Percentiles rank a stretch among this genome's conserved stretches.
These are phyloP conservation scores for Smutsia gigantea DNA, from an alignment of 2,797 vertebrate genomes.

Conservation along the genomic window DNA sequence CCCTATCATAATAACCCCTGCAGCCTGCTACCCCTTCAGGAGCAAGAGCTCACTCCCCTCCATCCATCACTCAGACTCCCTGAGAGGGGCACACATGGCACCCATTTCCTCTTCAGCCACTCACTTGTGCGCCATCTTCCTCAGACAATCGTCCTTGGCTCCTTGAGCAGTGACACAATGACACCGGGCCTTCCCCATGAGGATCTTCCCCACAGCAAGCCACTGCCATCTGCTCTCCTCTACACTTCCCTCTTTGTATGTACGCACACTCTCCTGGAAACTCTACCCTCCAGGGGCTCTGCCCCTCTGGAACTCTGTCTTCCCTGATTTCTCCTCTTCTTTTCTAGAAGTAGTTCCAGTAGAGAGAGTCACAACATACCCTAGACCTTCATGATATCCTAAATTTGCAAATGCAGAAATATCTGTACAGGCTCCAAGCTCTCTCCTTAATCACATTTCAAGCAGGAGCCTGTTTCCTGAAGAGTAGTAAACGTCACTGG, in stretches of 20 bases:
- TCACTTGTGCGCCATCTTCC: accelerated
- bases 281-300: accelerated
- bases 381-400: accelerated
- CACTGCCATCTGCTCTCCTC: not conserved
- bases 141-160: accelerated
- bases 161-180: not conserved
- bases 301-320: not conserved
- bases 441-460: not conserved
- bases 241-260: accelerated
- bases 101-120: not conserved
- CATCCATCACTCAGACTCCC: not conserved
- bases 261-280: accelerated
- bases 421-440: accelerated
- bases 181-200: not conserved
- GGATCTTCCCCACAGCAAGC: not conserved
- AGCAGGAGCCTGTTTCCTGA: no score
- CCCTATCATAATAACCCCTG: accelerated
- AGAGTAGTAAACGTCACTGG: no score
- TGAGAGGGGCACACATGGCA: accelerated
- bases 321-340: not conserved
- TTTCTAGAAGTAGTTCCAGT: not conserved
- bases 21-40: not conserved
- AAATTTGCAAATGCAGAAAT: accelerated
- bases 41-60: no score
- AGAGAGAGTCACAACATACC: no score